Evolutionary conservation across 2,888 invertebrate species (phyloP).

Genomic region (Euplexia lucipara): DNA sequence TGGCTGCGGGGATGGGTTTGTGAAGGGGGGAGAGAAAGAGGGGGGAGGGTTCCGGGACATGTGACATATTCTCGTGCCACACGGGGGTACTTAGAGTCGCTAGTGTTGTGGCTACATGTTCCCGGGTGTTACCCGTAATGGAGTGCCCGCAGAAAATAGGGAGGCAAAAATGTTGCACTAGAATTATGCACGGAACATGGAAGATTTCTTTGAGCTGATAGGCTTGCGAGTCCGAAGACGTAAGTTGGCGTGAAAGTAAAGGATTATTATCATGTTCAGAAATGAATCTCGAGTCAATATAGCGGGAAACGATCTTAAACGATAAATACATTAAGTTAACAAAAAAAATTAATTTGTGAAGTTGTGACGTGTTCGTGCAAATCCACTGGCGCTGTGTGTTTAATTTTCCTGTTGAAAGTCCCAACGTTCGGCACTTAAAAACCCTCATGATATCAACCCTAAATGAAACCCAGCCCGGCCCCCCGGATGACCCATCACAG

Average conservation of each 20-base stretch:
- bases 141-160: conserved; percentile 75
- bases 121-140: conserved; percentile 81
- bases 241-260: conserved; percentile 3
- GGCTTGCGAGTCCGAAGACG: neutral
- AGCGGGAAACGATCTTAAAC: no score
- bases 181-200: conserved; percentile 57
- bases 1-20: conserved; percentile 62
- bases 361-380: neutral
- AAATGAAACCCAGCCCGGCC: conserved; percentile 25
- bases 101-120: conserved; percentile 77
- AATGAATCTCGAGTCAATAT: neutral
- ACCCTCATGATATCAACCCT: conserved; percentile 22
- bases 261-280: neutral
- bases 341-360: neutral
- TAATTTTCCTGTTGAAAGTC: neutral
- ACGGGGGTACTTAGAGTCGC: conserved; percentile 80
- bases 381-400: no score
- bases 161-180: conserved; percentile 66
- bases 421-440: neutral
- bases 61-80: conserved; percentile 87
- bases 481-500: conserved; percentile 54
- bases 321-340: neutral
- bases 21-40: conserved; percentile 51
- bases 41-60: conserved; percentile 74
- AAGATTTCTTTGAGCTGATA: conserved; percentile 24